A percentile compares a stretch with the other conserved stretches of the same genome.
Conservation (phyloP, 2,797 vertebrate genomes). For the Psittacula derbiana region DNA sequence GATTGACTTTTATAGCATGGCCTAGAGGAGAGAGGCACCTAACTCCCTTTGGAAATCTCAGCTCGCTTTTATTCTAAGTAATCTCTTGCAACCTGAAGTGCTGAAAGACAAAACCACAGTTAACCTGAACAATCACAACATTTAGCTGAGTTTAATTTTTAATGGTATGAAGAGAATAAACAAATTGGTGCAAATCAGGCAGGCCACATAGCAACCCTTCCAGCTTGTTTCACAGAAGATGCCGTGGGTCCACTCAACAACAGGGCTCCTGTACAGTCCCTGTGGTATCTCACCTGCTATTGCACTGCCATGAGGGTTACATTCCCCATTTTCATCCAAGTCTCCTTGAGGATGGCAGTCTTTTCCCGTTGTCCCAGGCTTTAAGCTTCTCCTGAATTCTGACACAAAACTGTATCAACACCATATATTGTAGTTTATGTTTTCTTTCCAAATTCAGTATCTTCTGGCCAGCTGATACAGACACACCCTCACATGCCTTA, state of each 20-base stretch:
- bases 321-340: background rate
- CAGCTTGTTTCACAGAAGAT: background rate
- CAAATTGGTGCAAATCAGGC: background rate
- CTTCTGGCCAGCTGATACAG: background rate
- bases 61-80: background rate
- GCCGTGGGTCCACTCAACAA: background rate
- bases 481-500: background rate
- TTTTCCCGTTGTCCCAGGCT: background rate
- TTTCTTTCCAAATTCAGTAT: background rate
- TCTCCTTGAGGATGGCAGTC: background rate
- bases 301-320: accelerated
- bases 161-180: background rate
- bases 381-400: background rate
- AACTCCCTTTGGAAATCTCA: background rate
- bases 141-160: background rate
- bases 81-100: background rate
- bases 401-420: background rate
- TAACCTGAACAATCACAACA: background rate
- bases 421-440: accelerated
- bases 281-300: background rate
- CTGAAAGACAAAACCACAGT: conserved; percentile 4
- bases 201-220: background rate
- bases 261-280: background rate
- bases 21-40: background rate
- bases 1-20: background rate